Base-by-base conservation (phyloP, 2,797 vertebrate genomes). In the Myotis daubentonii region DNA sequence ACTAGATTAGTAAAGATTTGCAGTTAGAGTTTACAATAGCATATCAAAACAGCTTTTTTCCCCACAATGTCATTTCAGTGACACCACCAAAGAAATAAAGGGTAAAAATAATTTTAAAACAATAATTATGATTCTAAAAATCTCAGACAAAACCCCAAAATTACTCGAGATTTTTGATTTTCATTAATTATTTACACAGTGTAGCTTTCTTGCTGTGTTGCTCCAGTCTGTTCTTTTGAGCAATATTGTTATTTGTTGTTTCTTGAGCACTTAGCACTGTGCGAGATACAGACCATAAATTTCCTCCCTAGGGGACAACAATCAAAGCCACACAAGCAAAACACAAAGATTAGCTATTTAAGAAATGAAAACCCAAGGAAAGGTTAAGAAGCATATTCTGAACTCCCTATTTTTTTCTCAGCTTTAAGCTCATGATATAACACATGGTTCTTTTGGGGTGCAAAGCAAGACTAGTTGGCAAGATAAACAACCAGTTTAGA, bases 1-100 rank as follows among this genome's bases (percentile, higher is more conserved):
- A 93, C 94, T 85, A 95, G 89, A 92, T 96, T 94, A 94, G 84
- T 81, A 85, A 93, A 95, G 86, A 94, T 95, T 93, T 94, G 60
- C 90, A 89, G 60, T 55, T 76, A 89, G 55, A 94, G 89, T 83
- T 96, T 96, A 91, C 91, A 94, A 89, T 25, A 84, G 79, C 89
- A 89, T 94, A 30, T 94, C 85, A 88, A 93, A 94, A 88, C 72
- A 96, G 4, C 11, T 65, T 44, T n/a, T 81, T 80, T 76, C 83
- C 62, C 22, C 22, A 79, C 90, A 83, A 13, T 93, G 71, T 72
- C 75, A 87, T 93, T 94, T 91, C 71, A 87, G 66, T 78, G 80
- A 87, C 22, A 88, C 47, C 23, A 57, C 79, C 70, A 91, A 93
- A 79, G 33, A 97, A 93, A 86, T 49, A 92, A 93, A 94, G 47